Percentiles rank a stretch among this genome's conserved stretches.
Evolutionary conservation across 2,113 vertebrate genomes (phyloP).

Genomic region (Anguilla rostrata): DNA sequence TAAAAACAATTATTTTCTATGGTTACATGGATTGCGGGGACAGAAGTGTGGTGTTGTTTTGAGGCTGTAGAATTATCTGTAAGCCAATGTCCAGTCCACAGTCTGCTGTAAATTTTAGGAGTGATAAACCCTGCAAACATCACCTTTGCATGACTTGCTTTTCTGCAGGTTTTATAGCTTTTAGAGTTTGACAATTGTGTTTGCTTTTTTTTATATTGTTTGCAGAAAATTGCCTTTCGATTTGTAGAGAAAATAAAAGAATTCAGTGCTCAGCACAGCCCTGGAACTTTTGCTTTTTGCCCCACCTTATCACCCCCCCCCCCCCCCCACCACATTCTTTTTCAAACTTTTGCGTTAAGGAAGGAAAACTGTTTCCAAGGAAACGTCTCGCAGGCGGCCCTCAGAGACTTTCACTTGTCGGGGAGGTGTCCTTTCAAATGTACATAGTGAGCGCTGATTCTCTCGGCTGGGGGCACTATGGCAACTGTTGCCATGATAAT

Average conservation of each 20-base stretch:
- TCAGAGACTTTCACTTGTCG: slow-evolving; percentile 41
- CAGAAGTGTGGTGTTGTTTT: background rate
- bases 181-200: background rate
- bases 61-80: background rate
- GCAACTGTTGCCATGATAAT: slow-evolving; percentile 70
- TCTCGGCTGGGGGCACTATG: slow-evolving; percentile 65
- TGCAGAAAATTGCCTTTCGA: slow-evolving; percentile 21
- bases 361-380: slow-evolving; percentile 49
- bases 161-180: slow-evolving; percentile 28
- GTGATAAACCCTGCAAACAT: slow-evolving; percentile 14
- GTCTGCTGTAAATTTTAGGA: slow-evolving; percentile 30
- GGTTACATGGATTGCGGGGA: background rate
- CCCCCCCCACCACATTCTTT: background rate
- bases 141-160: slow-evolving; percentile 5
- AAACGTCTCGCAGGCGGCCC: slow-evolving; percentile 41
- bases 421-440: slow-evolving; percentile 56
- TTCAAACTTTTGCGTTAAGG: slow-evolving; percentile 29
- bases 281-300: slow-evolving; percentile 17
- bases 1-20: background rate
- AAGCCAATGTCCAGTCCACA: slow-evolving; percentile 2
- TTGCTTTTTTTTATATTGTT: slow-evolving; percentile 7
- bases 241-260: slow-evolving; percentile 29
- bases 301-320: background rate
- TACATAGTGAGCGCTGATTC: slow-evolving; percentile 61
- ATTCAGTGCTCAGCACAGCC: slow-evolving; percentile 13